Base-by-base conservation (phyloP, 2,113 vertebrate species). In the Daubentonia madagascariensis region DNA sequence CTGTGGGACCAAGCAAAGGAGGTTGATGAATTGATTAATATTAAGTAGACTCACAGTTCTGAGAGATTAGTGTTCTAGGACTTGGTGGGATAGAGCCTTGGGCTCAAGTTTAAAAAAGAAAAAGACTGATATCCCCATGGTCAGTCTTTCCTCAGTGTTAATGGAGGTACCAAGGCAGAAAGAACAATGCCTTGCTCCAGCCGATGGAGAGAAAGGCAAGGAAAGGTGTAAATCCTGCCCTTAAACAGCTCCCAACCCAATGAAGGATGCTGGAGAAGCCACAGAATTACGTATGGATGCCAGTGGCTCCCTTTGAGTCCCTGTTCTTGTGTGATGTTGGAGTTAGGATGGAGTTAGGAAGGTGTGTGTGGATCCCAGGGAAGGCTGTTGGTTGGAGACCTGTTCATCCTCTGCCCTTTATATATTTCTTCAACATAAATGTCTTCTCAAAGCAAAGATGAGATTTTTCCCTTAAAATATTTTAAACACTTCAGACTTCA, bases 11-110 rank as follows among this genome's bases (percentile, higher is more conserved):
- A n/a, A 85, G 79, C 50, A 73, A 20, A 23, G 90, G 78, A 73
- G 54, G 76, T n/a, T 63, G 63, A 80, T n/a, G 79, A 90, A 87
- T 90, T 35, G 32, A 92, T 97, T 92, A 84, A 90, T 91, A 92
- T 59, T 76, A 93, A 96, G 59, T 70, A 80, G 80, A 70, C 37
- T 75, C 65, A 73, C 88, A 80, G 40, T 89, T 87, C 80, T 91
- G 50, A 48, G n/a, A 75, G 23, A 70, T 18, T 12, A 40, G 54
- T 0, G 1, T 32, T 40, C 50, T 43, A 35, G 50, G 81, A 78
- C 43, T n/a, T 61, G 57, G 28, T 72, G 22, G 25, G 45, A 52
- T 50, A 61, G 52, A 52, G 52, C 40, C 63, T 40, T 18, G 16
- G 54, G 16, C 61, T 65, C 22, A 67, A 14, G 37, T 54, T 45